Evolutionary conservation across 1,140 invertebrate species (phyloP), one percentile per base, ranked within the genome.

Genomic region (Drosophila arawakana): DNA sequence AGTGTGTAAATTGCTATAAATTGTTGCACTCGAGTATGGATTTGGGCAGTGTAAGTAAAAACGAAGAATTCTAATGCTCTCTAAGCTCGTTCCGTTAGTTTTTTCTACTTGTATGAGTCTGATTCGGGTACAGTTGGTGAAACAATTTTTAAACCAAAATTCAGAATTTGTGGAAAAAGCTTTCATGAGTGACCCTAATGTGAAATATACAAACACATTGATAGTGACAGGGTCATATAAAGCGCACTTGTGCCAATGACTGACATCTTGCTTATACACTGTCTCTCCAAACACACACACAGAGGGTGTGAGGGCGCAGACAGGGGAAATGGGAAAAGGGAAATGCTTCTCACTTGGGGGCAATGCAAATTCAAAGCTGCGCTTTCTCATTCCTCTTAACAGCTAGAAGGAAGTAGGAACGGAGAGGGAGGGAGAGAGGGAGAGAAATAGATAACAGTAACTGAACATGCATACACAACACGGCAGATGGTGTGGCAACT

Each of bases 191-290:
- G 35, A 43, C 81, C 81, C 69, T 74, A 13, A 55, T 77, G 70
- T 39, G 34, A 57, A 62, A 57, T 43, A 52, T 55, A 41, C 66
- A 74, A 57, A 55, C 58, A 43, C 66, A 74, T 74, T 74, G 72
- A 73, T 57, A 65, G 58, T 61, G 72, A 58, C 73, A 54, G 60
- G 46, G 39, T 34, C 69, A 72, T 60, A 72, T 76, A 66, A 72
- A 72, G 77, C 57, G 69, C 82, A 83, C 77, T 84, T 84, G 81
- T 84, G 81, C 77, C 81, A 84, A 80, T 84, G 81, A 84, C 81
- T 84, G 81, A 80, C 81, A 77, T 65, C 68, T 60, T 55, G 44
- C 11, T 5, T 58, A 70, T 21, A 39, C 39, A 25, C 41, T 30
- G 25, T 30, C 25, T 30, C 25, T 30, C 25, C 25, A 30, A 30